Base-by-base conservation (phyloP, 2,888 invertebrate genomes). In the Smittia aterrima region DNA sequence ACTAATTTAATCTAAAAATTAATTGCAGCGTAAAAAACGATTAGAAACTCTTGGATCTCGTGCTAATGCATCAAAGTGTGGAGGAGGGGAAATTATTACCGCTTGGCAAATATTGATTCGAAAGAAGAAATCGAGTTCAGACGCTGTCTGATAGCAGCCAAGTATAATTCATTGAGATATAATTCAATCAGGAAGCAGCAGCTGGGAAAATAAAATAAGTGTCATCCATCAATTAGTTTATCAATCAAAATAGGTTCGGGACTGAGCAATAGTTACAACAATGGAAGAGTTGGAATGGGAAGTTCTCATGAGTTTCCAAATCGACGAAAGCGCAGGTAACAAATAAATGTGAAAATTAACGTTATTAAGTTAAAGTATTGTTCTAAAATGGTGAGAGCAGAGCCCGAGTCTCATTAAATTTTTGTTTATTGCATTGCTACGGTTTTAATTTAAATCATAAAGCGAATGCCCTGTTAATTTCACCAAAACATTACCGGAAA, bases 171-270 rank as follows among this genome's bases (percentile, higher is more conserved):
- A 4, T 38, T 38, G 11, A 38, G 38, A 38, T 7, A 11, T 38
- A 7, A 16, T 47, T 16, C 13, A 47, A 47, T 16, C 2, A 47
- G 16, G 9, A 47, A 13, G n/a, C 47, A 2, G 47, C 47, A 47
- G 47, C 47, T 47, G 47, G n/a, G 47, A 32, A 32, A 32, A 32
- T 32, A 47, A n/a, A 3, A 47, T 11, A 47, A 27, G 27, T 22
- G 27, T 3, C 38, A 38, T 58, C 72, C 40, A 72, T 72, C 25
- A 71, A 71, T 24, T 58, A 40, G 13, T 16, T 18, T 47, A 66
- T 81, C 83, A 86, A 47, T 81, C 83, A 86, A 85, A 83, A 86
- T 87, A 86, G 87, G 87, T 81, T 84, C 86, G 77, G 84, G 84
- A 80, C 85, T 85, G 78, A 86, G 86, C 81, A 82, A 81, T 78